Base-by-base conservation (phyloP, 2,113 vertebrate genomes). In the Piaya cayana region DNA sequence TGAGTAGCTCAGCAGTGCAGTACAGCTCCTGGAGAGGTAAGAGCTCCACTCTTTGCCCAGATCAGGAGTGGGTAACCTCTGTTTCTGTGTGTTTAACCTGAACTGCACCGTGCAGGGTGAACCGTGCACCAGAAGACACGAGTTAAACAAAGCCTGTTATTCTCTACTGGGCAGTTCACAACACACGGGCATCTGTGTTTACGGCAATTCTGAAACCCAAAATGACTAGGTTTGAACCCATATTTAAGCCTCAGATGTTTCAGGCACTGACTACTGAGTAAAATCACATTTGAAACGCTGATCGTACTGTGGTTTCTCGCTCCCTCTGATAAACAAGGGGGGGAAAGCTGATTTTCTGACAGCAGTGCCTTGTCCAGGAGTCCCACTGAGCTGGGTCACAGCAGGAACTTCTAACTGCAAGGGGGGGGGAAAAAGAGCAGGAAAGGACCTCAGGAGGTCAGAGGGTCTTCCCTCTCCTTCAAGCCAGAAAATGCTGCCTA, bases 301-400 rank as follows among this genome's bases (percentile, higher is more conserved):
- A 23, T 5, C 39, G 64, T 13, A 17, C 64, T 1, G 1, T 4
- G 10, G 13, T n/a, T 84, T 49, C 36, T 75, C 1, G 1, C 68
- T 49, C 56, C 25, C 27, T 42, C n/a, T 30, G 30, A 67, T 27
- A 29, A 65, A 56, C 32, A 34, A 34, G 36, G 20, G 11, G 27
- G 53, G 65, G 58, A 42, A 9, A 58, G 25, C 47, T 42, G 43
- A 18, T 58, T 81, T 82, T 88, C 75, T 72, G 49, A 62, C 50
- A 47, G 92, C 37, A 42, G 25, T 5, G 58, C 37, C 55, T 68
- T 36, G 36, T 27, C 49, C 4, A 1, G 30, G 53, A 42, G 42
- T 59, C 42, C 47, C 36, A 10, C 56, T 12, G 79, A 71, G 79
- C 42, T 39, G 19, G 65, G 56, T 70, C 68, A 83, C 7, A 59